Evolutionary conservation across 2,113 vertebrate genomes (phyloP), one percentile per base, ranked within the genome.

Genomic region (Tonatia bakeri): DNA sequence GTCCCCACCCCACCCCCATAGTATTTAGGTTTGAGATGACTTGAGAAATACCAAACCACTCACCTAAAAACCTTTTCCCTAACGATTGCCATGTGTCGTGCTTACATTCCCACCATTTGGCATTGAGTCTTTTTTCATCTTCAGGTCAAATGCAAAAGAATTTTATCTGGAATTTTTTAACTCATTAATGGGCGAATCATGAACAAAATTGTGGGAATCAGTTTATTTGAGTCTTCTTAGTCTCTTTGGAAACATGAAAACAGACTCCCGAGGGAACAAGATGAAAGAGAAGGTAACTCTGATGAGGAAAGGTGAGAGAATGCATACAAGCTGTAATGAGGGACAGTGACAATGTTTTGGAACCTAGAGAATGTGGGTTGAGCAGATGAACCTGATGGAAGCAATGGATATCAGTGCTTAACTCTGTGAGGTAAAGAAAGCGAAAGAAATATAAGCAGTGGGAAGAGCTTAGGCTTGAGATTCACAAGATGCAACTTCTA

Each of bases 221-320:
- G 10, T 56, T 94, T 50, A 47, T 65, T 47, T 93, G 69, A 87
- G 56, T 69, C 56, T 87, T 83, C 52, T 81, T 84, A 67, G 26
- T 94, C 40, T 38, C 20, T 77, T 94, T 94, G 64, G 47, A 79
- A 92, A 95, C 38, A 38, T 52, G 24, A 88, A 95, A 88, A 59
- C 20, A 90, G 69, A 69, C 73, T 73, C 85, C n/a, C 28, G 10
- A 96, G 75, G 40, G 31, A 85, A 90, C 5, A 83, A 47, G 28
- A 70, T 36, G 2, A 20, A 90, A 70, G 52, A 24, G 61, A 76
- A 92, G 54, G n/a, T 28, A 45, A 7, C 13, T 75, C 31, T 90
- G 47, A 40, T 64, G 52, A 84, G 16, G 4, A 52, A 77, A 54
- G 33, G 16, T 84, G 47, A 67, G 73, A 79, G 59, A 64, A 64